These are phyloP conservation scores for Willisornis vidua DNA, from an alignment of 2,113 vertebrate species.

Conservation along the genomic window DNA sequence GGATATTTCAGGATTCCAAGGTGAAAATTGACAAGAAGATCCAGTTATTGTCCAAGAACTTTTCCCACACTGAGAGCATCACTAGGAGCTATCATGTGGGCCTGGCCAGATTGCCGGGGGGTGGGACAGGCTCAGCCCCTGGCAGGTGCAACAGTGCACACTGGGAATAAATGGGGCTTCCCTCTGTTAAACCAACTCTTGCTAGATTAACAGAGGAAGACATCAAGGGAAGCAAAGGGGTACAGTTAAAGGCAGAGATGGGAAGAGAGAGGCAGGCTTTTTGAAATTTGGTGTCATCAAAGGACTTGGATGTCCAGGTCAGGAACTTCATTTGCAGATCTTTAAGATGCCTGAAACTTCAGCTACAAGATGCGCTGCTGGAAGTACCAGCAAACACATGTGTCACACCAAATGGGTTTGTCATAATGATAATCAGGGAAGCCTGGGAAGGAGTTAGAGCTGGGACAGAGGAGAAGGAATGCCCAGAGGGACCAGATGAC, in stretches of 20 bases:
- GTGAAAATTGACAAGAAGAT: background rate
- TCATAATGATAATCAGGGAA: background rate
- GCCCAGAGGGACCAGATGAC: background rate
- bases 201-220: background rate
- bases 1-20: background rate
- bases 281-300: background rate
- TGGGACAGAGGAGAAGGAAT: conserved; percentile 2
- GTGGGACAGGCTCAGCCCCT: background rate
- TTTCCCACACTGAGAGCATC: background rate
- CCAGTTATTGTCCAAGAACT: background rate
- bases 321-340: background rate
- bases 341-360: background rate
- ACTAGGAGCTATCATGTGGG: background rate
- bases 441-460: background rate
- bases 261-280: background rate
- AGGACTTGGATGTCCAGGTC: background rate
- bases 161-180: background rate
- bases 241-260: background rate
- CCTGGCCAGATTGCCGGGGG: background rate
- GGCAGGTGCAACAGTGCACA: background rate
- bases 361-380: background rate
- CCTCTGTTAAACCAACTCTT: background rate
- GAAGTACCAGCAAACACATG: background rate
- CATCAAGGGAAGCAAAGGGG: background rate
- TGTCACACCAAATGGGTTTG: background rate